Percentiles rank a stretch among this genome's conserved stretches.
phyloP scores from a whole-genome alignment of 2,797 vertebrate species.

The Cheirogaleus major region DNA sequence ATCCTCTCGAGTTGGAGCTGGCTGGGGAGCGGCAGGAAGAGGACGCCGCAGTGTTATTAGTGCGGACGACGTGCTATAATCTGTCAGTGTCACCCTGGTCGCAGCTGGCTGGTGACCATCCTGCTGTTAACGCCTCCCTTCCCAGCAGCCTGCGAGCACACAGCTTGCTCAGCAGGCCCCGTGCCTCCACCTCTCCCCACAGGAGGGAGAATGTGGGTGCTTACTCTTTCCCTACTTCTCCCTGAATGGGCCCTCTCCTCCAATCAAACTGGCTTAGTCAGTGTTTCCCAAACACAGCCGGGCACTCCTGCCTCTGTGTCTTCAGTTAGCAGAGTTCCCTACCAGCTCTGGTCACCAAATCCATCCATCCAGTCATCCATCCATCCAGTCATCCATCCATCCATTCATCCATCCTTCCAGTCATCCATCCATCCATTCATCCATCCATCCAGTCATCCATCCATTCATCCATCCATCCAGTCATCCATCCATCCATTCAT shows the following conservation, averaged over 20 bases:
- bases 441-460: not conserved
- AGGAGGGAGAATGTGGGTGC: not conserved
- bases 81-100: conserved; percentile 55
- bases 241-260: not conserved
- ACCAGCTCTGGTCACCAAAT: not conserved
- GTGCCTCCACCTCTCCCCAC: not conserved
- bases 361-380: not conserved
- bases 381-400: not conserved
- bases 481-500: not conserved
- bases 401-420: not conserved
- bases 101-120: conserved; percentile 57
- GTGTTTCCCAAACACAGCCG: not conserved
- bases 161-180: too few species aligned
- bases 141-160: not conserved
- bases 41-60: conserved; percentile 71
- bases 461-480: not conserved
- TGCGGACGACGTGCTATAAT: conserved; percentile 42
- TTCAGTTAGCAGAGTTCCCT: not conserved
- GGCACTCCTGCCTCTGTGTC: not conserved
- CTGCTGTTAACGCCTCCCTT: not conserved
- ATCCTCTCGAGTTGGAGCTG: conserved; percentile 12
- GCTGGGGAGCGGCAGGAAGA: conserved; percentile 6
- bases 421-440: not conserved
- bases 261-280: not conserved
- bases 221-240: not conserved